These are phyloP conservation scores for Natrix natrix DNA, from an alignment of 2,797 vertebrate species.

Conservation along the genomic window DNA sequence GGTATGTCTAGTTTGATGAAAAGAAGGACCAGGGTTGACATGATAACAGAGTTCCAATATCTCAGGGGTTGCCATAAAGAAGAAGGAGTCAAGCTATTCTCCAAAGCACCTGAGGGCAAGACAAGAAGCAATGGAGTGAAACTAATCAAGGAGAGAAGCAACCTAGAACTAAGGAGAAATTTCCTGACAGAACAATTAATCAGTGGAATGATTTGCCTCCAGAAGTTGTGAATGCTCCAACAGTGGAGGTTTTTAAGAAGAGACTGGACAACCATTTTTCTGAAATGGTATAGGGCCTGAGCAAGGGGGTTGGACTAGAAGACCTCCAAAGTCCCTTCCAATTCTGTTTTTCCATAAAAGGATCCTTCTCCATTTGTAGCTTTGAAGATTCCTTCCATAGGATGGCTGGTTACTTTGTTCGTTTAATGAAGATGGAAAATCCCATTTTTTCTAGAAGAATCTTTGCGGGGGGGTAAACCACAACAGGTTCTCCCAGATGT, in stretches of 20 bases:
- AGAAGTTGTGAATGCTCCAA: neutral
- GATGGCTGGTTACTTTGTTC: neutral
- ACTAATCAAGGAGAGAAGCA: neutral
- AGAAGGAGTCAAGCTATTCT: neutral
- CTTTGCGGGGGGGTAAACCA: neutral
- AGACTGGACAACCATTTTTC: neutral
- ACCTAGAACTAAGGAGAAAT: neutral
- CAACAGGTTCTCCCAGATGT: neutral
- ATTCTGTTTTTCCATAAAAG: neutral
- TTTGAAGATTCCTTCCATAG: neutral
- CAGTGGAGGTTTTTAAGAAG: neutral
- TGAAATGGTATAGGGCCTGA: neutral
- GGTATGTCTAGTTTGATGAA: neutral
- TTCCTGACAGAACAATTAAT: neutral
- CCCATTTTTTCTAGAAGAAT: neutral
- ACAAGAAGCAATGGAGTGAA: neutral
- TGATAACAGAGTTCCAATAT: neutral
- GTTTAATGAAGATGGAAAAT: too few species aligned
- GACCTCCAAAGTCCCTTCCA: neutral
- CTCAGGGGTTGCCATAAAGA: neutral
- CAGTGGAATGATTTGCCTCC: neutral
- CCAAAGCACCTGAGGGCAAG: neutral
- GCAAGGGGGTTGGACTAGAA: neutral
- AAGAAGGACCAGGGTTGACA: neutral
- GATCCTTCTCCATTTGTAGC: neutral